Conservation (phyloP, 2,888 invertebrate genomes). For the Loripinus fragilis region DNA sequence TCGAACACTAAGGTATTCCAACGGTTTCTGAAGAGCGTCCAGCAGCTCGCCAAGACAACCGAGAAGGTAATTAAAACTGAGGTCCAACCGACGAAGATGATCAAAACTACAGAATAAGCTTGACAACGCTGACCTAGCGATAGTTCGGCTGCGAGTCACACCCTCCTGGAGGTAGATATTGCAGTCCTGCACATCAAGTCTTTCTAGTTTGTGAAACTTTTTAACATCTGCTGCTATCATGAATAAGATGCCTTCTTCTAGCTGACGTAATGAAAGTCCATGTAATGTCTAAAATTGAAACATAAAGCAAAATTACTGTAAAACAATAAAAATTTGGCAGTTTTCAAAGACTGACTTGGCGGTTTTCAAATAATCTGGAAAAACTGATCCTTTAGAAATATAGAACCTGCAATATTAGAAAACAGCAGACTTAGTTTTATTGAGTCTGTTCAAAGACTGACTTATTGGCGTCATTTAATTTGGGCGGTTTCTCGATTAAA, state of each 20-base stretch:
- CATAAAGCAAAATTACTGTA: too few relatives aligned
- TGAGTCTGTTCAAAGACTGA: too few relatives aligned
- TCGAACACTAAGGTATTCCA: constrained; percentile 70
- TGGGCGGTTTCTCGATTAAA: too few relatives aligned
- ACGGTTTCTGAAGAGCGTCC: constrained; percentile 61
- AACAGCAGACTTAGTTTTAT: too few relatives aligned
- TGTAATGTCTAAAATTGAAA: constrained; percentile 73
- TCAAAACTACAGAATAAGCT: constrained; percentile 52
- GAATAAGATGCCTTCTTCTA: constrained; percentile 75
- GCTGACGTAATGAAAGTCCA: constrained; percentile 73
- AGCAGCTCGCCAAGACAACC: constrained; percentile 75
- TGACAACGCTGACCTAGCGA: constrained; percentile 56
- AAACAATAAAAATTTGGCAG: too few relatives aligned
- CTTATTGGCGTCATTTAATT: too few relatives aligned
- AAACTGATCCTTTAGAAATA: too few relatives aligned
- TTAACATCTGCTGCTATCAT: constrained; percentile 65
- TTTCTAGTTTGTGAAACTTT: constrained; percentile 63
- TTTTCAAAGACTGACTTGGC: too few relatives aligned
- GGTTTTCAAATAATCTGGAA: too few relatives aligned
- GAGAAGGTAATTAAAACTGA: constrained; percentile 73
- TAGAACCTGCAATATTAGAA: too few relatives aligned
- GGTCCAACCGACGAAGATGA: constrained; percentile 67
- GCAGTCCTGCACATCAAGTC: constrained; percentile 74
- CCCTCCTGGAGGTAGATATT: constrained; percentile 76
- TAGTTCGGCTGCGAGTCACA: constrained; percentile 70